Conservation (phyloP, 1,140 invertebrate genomes). For the Megalonaias nervosa region DNA sequence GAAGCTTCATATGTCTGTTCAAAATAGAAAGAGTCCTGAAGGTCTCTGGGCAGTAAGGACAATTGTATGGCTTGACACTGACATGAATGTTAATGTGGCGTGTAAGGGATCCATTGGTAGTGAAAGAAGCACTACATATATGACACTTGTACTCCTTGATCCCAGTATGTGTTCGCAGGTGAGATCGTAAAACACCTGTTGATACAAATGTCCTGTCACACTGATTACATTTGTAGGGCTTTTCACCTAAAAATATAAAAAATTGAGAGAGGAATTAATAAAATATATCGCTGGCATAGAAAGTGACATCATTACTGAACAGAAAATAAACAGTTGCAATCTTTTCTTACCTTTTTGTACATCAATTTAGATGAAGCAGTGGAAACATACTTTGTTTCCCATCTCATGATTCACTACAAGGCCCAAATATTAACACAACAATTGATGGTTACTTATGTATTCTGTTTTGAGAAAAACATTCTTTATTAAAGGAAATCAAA, state of each 20-base stretch:
- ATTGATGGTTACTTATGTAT: too few species aligned
- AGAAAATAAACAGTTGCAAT: too few species aligned
- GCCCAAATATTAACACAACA: too few species aligned
- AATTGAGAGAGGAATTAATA: background rate
- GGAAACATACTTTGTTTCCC: too few species aligned
- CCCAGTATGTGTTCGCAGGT: constrained; percentile 67
- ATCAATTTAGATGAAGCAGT: too few species aligned
- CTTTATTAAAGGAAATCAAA: too few species aligned
- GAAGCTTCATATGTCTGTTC: constrained; percentile 71
- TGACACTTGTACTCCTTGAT: constrained; percentile 65
- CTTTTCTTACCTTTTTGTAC: too few species aligned
- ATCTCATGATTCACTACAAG: too few species aligned
- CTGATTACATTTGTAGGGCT: constrained; percentile 67
- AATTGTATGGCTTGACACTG: constrained; percentile 63
- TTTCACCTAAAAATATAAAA: constrained; percentile 49
- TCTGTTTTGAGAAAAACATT: too few species aligned
- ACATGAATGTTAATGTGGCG: constrained; percentile 68
- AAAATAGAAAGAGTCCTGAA: constrained; percentile 72
- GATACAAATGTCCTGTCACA: constrained; percentile 64
- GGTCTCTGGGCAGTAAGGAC: constrained; percentile 70
- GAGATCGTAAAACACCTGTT: constrained; percentile 66
- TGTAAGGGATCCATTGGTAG: constrained; percentile 68
- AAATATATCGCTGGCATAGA: background rate
- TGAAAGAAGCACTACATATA: constrained; percentile 67
- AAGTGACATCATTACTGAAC: background rate